Conservation (phyloP, 2,888 invertebrate genomes). For the Ligdia adustata region DNA sequence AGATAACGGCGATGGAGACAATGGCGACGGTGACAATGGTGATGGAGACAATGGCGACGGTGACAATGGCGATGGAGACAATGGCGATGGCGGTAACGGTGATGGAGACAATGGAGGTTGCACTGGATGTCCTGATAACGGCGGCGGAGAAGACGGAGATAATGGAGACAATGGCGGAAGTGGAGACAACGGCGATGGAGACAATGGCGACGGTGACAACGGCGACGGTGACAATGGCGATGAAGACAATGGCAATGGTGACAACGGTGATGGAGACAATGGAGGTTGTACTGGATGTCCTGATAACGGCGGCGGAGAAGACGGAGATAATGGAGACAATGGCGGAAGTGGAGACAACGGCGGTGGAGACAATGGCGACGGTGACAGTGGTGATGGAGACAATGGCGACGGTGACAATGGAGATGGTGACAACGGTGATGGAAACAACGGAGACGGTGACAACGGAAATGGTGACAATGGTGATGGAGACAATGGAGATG, state of each 20-base stretch:
- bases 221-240: not conserved
- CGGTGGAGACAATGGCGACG: not conserved
- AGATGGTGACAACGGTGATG: slow-evolving; percentile 6
- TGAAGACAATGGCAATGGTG: slow-evolving; percentile 7
- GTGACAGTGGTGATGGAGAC: slow-evolving; percentile 9
- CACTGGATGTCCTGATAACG: slow-evolving; percentile 11
- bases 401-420: not conserved
- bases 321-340: slow-evolving; percentile 13
- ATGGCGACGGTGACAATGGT: not conserved
- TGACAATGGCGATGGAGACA: slow-evolving; percentile 5
- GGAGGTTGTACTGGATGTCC: slow-evolving; percentile 8
- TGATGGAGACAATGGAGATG: slow-evolving; percentile 15
- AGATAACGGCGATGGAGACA: not conserved
- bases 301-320: not conserved
- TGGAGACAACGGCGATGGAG: slow-evolving; percentile 10
- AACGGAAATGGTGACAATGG: slow-evolving; percentile 10
- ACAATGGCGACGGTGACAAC: not conserved
- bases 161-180: slow-evolving; percentile 14
- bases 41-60: slow-evolving; percentile 10
- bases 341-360: too few species aligned
- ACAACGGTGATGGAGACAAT: slow-evolving; percentile 9
- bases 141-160: not conserved
- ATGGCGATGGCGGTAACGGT: slow-evolving; percentile 2
- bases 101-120: slow-evolving; percentile 8
- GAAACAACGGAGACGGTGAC: not conserved